phyloP scores from a whole-genome alignment of 2,797 vertebrate species.

The Mus spretus region DNA sequence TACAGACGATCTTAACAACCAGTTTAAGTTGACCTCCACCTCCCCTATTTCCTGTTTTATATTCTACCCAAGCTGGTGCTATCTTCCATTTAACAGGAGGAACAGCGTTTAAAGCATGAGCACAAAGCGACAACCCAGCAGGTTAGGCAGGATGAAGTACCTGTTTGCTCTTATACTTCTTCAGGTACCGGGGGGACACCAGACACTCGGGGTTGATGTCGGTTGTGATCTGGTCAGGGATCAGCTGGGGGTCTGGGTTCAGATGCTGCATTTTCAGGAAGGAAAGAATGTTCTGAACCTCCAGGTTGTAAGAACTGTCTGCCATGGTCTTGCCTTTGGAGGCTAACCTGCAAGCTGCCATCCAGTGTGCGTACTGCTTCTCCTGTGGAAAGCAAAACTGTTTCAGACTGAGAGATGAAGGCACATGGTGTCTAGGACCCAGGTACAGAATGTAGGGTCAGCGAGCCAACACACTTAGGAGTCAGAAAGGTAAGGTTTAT shows the following conservation, averaged over 20 bases:
- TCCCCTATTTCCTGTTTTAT: conserved; percentile 18
- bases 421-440: neutral
- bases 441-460: neutral
- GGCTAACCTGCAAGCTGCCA: conserved; percentile 98
- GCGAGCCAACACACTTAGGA: neutral
- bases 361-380: conserved; percentile 99
- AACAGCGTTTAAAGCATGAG: conserved; percentile 24
- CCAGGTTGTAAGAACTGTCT: conserved; percentile 97
- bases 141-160: conserved; percentile 85
- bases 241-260: conserved; percentile 97
- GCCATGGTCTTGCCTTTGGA: conserved; percentile 99
- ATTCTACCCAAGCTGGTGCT: neutral
- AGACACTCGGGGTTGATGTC: conserved; percentile 98
- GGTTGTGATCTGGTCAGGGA: conserved; percentile 95
- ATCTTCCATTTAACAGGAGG: neutral
- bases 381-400: conserved; percentile 89
- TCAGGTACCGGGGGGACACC: conserved; percentile 98
- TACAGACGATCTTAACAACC: neutral
- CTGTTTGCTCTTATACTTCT: conserved; percentile 99
- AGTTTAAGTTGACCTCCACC: conserved; percentile 31
- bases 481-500: neutral
- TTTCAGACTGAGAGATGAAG: neutral
- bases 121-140: neutral
- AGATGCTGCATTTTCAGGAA: conserved; percentile 99
- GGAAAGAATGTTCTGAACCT: conserved; percentile 99